A percentile compares a stretch with the other conserved stretches of the same genome.
Conservation (phyloP, 2,888 invertebrate species). For the Drosophila koepferae region DNA sequence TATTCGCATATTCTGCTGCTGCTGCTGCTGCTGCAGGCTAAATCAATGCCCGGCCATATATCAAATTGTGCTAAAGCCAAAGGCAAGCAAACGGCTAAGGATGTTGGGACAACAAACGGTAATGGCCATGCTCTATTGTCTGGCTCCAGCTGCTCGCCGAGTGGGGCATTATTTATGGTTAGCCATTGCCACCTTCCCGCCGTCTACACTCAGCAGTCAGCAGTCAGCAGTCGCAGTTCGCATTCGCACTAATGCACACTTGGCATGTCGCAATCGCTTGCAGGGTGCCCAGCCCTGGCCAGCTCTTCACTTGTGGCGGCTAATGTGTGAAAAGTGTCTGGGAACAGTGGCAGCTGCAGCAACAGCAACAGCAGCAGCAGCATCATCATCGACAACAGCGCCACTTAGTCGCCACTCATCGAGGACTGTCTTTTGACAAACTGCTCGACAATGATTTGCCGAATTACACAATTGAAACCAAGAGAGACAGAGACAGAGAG, state of each 20-base stretch:
- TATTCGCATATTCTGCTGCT: slow-evolving; percentile 66
- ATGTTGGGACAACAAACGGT: slow-evolving; percentile 65
- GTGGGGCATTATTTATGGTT: slow-evolving; percentile 71
- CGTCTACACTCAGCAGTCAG: neutral
- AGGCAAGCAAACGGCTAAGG: slow-evolving; percentile 46
- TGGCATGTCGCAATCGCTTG: slow-evolving; percentile 63
- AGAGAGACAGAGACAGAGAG: neutral
- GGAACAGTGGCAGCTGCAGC: slow-evolving; percentile 63
- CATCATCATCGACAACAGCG: slow-evolving; percentile 55
- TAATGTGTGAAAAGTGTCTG: slow-evolving; percentile 63
- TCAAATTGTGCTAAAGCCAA: slow-evolving; percentile 68
- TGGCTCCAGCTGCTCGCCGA: slow-evolving; percentile 58
- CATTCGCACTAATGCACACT: slow-evolving; percentile 60
- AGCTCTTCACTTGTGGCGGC: slow-evolving; percentile 35
- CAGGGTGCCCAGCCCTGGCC: slow-evolving; percentile 2
- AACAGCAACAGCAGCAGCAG: slow-evolving; percentile 36
- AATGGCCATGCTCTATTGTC: slow-evolving; percentile 67
- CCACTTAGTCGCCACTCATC: slow-evolving; percentile 40
- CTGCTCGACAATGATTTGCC: slow-evolving; percentile 54
- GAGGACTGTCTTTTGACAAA: slow-evolving; percentile 49
- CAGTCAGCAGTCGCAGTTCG: slow-evolving; percentile 14
- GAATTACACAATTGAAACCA: slow-evolving; percentile 20
- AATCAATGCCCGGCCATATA: slow-evolving; percentile 79
- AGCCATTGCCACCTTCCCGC: slow-evolving; percentile 31
- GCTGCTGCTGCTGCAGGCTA: slow-evolving; percentile 50